Evolutionary conservation across 23 tunicate species (phyloP).

Genomic region (Halocynthia aurantium): DNA sequence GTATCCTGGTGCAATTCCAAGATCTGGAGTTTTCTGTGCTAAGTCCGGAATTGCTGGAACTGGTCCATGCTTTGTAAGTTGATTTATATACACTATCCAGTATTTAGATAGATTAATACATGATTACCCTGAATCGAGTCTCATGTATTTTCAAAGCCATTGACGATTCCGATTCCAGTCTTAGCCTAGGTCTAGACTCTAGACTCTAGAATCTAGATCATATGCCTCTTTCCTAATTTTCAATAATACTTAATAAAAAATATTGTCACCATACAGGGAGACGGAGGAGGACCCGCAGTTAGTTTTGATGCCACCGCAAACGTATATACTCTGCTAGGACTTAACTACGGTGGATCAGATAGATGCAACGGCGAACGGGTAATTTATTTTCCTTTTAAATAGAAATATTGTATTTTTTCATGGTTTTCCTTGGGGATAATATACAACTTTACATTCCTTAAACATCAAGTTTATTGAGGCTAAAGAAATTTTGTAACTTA

Average conservation of each 20-base stretch:
- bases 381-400: not conserved
- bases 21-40: slow-evolving; percentile 85
- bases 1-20: slow-evolving; percentile 41
- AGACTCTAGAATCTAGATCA: too few relatives aligned
- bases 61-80: slow-evolving; percentile 76
- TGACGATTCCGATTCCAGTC: not conserved
- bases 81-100: not conserved
- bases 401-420: not conserved
- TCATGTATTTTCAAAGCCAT: not conserved
- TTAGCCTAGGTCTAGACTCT: too few relatives aligned
- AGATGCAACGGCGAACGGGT: slow-evolving; percentile 52
- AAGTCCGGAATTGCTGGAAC: slow-evolving; percentile 36
- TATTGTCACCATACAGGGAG: slow-evolving; percentile 42
- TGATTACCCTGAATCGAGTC: too few relatives aligned
- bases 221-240: too few relatives aligned
- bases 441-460: not conserved
- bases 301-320: slow-evolving; percentile 21
- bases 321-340: slow-evolving; percentile 57
- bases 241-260: too few relatives aligned
- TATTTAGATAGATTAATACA: too few relatives aligned
- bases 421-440: not conserved
- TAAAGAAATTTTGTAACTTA: not conserved
- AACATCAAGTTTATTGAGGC: not conserved
- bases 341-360: slow-evolving; percentile 66
- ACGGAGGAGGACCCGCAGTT: slow-evolving; percentile 76